Evolutionary conservation across 2,797 vertebrate genomes (phyloP).

Genomic region (Chloroceryle amazona): DNA sequence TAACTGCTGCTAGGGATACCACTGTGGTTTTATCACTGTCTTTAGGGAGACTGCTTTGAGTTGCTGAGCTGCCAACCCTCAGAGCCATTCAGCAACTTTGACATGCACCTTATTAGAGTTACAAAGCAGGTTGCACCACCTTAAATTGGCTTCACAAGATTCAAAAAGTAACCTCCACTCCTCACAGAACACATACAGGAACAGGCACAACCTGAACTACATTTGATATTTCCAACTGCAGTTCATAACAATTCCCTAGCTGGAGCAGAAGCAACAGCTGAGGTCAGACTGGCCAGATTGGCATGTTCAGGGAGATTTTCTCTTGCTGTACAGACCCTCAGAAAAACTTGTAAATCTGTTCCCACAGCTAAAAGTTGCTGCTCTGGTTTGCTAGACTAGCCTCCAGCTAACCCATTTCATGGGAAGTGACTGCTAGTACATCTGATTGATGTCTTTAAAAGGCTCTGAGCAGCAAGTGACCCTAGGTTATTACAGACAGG

Average conservation of each 20-base stretch:
- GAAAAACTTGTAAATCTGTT: background rate
- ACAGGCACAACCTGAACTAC: background rate
- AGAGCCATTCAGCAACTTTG: background rate
- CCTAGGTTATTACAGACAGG: background rate
- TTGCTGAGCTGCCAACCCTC: background rate
- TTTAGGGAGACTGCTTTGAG: background rate
- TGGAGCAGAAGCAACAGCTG: background rate
- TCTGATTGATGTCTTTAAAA: background rate
- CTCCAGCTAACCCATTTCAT: background rate
- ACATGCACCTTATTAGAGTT: background rate
- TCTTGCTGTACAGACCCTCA: background rate
- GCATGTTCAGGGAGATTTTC: background rate
- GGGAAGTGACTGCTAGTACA: background rate
- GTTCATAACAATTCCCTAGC: background rate
- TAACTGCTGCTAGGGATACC: background rate
- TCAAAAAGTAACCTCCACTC: background rate
- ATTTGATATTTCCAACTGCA: background rate
- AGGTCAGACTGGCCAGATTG: accelerated
- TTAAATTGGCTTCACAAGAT: background rate
- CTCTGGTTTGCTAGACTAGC: background rate
- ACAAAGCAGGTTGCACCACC: background rate
- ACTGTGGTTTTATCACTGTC: background rate
- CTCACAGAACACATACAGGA: background rate
- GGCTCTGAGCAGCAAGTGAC: background rate
- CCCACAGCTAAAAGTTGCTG: background rate